A percentile compares a stretch with the other conserved stretches of the same genome.
phyloP scores from a whole-genome alignment of 2,797 vertebrate genomes.

The Myotis pilosus region DNA sequence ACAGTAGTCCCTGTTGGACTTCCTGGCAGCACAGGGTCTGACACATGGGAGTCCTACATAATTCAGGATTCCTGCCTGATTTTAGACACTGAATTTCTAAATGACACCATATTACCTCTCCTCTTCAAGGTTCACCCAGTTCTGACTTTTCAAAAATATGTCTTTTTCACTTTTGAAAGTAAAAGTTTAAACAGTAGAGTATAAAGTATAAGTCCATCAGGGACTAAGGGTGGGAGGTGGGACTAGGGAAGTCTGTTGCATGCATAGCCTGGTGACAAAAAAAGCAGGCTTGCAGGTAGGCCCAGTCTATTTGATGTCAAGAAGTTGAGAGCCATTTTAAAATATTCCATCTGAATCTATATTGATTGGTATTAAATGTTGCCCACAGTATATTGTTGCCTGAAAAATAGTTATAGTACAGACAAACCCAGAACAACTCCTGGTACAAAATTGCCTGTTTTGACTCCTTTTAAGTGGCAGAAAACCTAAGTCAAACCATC shows the following conservation, averaged over 20 bases:
- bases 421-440: neutral
- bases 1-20: neutral
- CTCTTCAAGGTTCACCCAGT: neutral
- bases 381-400: neutral
- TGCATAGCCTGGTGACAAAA: neutral
- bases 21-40: neutral
- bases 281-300: neutral
- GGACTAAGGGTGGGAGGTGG: neutral
- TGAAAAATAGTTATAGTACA: neutral
- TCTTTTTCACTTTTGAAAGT: neutral
- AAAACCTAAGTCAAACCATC: constrained; percentile 18
- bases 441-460: neutral
- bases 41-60: fast-evolving
- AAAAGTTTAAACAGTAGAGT: neutral
- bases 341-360: neutral
- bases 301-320: neutral
- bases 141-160: neutral
- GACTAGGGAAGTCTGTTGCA: neutral
- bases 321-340: neutral
- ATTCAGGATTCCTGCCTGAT: neutral
- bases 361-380: neutral
- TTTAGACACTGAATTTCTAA: neutral
- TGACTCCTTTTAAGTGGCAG: constrained; percentile 4
- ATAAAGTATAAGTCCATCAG: neutral
- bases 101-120: neutral